Base-by-base conservation (phyloP, 2,888 invertebrate genomes). In the Nemapogon koenigi region DNA sequence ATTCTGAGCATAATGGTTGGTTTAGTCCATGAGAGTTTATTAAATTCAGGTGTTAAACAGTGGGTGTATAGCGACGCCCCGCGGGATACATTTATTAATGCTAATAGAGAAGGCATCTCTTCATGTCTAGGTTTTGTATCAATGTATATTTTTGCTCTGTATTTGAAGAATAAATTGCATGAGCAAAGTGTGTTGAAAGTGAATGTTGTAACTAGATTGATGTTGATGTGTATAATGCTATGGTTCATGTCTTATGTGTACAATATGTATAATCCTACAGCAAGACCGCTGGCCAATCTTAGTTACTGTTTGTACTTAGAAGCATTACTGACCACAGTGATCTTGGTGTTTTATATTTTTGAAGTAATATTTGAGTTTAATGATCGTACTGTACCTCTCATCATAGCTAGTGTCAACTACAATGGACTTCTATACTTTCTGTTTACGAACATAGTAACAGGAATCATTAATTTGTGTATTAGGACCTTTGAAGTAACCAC, bases 21-120 rank as follows among this genome's bases (percentile, higher is more conserved):
- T 26, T 45, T 79, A 2, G 41, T 83, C 22, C 91, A 95, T 57
- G 90, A 96, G 60, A 56, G 73, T 1, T 42, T 85, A 1, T 72
- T 91, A 42, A 81, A 80, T 22, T 51, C 57, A 35, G 86, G 87
- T 1, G 55, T 93, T n/a, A 83, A 84, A 44, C 62, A 83, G 1
- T 94, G 87, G 83, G 86, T 94, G 1, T 82, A 93, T 49, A 75
- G 82, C 35, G 57, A 82, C 37, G 53, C 60, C 1, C 62, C 76
- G 1, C 79, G 92, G 41, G 62, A 66, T 27, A 81, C 78, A 38
- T 70, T 94, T 19, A 45, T 96, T 3, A 73, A 84, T 30, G 92
- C 96, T 0, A 99, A 99, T 66, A 84, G 92, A 40, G 98, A 99
- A 73, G 98, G 98, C 0, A 68, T 98, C 26, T 83, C 86, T 15